phyloP scores from a whole-genome alignment of 2,888 invertebrate species.

The Agrochola macilenta region DNA sequence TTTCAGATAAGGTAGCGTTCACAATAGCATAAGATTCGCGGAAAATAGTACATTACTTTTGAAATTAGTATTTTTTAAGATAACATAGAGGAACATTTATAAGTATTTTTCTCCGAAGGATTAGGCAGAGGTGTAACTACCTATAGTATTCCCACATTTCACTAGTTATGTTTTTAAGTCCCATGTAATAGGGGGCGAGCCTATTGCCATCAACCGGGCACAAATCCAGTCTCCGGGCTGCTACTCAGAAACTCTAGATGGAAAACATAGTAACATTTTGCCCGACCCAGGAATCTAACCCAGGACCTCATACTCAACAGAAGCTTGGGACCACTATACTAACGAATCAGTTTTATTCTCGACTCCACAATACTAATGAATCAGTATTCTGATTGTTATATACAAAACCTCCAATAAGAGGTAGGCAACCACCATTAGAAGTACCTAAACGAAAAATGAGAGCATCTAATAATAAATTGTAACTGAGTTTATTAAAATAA shows the following conservation, averaged over 20 bases:
- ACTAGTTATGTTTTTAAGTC: background rate
- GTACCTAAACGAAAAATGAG: background rate
- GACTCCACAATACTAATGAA: too few relatives aligned
- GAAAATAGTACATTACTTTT: background rate
- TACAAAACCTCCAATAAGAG: background rate
- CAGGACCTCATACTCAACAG: background rate
- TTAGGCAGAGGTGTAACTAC: background rate
- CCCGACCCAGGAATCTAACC: too few relatives aligned
- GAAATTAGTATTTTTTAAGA: background rate
- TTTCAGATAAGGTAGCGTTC: constrained; percentile 66
- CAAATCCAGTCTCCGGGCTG: background rate
- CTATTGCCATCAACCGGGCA: background rate
- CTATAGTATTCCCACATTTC: background rate
- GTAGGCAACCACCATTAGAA: too few relatives aligned
- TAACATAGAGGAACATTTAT: background rate
- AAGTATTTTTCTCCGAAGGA: background rate
- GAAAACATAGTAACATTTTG: background rate
- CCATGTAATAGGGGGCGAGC: background rate
- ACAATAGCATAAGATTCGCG: background rate
- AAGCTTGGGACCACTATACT: background rate
- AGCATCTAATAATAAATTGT: background rate
- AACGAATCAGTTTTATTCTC: background rate
- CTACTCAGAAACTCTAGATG: background rate
- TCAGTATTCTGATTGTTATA: background rate
- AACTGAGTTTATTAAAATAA: background rate